phyloP scores from a whole-genome alignment of 2,888 invertebrate genomes.

The Hyles lineata region DNA sequence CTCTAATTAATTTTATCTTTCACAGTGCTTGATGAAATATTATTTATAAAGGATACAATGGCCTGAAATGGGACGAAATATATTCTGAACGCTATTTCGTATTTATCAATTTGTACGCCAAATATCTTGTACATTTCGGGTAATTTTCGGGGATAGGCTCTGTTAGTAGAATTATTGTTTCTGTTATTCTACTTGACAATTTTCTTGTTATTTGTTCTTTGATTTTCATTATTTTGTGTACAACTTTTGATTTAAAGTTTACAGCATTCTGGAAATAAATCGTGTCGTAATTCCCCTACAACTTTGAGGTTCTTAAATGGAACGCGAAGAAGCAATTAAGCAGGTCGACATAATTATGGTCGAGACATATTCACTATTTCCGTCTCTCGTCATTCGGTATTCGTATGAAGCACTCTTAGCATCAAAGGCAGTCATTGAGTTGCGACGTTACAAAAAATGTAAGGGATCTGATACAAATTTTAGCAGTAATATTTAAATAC shows the following conservation, averaged over 20 bases:
- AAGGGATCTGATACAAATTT: not conserved
- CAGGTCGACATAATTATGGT: not conserved
- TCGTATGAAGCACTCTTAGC: not conserved
- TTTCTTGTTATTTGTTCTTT: not conserved
- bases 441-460: not conserved
- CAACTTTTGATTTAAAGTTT: not conserved
- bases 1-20: conserved; percentile 30
- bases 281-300: not conserved
- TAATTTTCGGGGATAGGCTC: not conserved
- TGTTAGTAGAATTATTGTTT: not conserved
- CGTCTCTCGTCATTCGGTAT: conserved; percentile 3
- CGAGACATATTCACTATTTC: not conserved
- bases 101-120: conserved; percentile 20
- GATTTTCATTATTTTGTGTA: not conserved
- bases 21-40: conserved; percentile 20
- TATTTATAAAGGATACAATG: conserved; percentile 24
- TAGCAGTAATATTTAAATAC: too few species aligned
- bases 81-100: conserved; percentile 4
- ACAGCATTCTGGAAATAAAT: not conserved
- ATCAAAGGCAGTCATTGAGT: not conserved
- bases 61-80: not conserved
- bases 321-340: not conserved
- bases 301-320: not conserved
- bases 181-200: not conserved
- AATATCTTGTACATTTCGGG: conserved; percentile 4